A percentile compares a stretch with the other conserved stretches of the same genome.
These are phyloP conservation scores for Carassius carassius DNA, from an alignment of 2,113 vertebrate genomes.

Conservation along the genomic window DNA sequence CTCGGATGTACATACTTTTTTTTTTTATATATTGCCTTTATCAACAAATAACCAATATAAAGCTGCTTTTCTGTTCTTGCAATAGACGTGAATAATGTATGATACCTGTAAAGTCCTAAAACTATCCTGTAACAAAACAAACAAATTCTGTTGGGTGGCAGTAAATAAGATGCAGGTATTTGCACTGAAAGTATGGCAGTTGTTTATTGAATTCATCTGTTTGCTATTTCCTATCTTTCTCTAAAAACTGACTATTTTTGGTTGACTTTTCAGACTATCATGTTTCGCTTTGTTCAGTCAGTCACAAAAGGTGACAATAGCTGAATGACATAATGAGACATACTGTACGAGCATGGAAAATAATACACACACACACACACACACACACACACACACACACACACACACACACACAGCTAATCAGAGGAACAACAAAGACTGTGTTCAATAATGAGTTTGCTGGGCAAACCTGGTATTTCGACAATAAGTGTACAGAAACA, in stretches of 20 bases:
- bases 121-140: not conserved
- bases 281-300: constrained; percentile 13
- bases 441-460: constrained; percentile 72
- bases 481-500: constrained; percentile 54
- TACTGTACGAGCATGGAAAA: not conserved
- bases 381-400: constrained; percentile 11
- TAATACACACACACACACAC: constrained; percentile 11
- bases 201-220: too few species aligned
- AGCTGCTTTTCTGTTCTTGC: not conserved
- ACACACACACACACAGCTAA: constrained; percentile 48
- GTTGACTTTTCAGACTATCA: not conserved
- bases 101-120: not conserved
- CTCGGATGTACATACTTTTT: not conserved
- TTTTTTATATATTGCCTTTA: not conserved
- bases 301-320: constrained; percentile 18
- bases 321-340: not conserved
- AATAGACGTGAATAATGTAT: not conserved
- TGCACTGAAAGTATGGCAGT: not conserved
- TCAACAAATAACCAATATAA: not conserved
- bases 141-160: not conserved
- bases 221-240: too few species aligned
- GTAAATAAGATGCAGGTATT: not conserved
- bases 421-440: constrained; percentile 60
- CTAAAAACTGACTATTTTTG: too few species aligned
- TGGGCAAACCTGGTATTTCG: constrained; percentile 63